These are phyloP conservation scores for Amphipoea oculea DNA, from an alignment of 2,888 invertebrate genomes.

Conservation along the genomic window DNA sequence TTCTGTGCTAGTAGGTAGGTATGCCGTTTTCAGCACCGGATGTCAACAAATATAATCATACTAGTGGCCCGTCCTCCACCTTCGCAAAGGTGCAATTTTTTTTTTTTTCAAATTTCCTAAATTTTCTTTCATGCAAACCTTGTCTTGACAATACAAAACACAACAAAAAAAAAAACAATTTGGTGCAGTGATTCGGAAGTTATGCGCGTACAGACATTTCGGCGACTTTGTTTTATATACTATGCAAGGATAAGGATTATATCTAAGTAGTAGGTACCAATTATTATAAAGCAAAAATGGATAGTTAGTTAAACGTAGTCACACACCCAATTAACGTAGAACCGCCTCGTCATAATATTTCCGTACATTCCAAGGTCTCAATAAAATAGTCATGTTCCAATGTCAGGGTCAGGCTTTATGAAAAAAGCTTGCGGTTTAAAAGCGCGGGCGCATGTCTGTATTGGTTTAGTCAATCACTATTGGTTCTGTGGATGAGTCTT, in stretches of 20 bases:
- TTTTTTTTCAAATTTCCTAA: too few relatives aligned
- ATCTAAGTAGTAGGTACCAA: not conserved
- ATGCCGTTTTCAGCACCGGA: not conserved
- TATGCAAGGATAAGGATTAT: not conserved
- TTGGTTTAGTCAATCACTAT: conserved; percentile 74
- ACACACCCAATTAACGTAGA: conserved; percentile 46
- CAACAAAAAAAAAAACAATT: too few relatives aligned
- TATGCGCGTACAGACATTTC: too few relatives aligned
- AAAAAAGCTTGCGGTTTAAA: conserved; percentile 74
- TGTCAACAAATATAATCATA: not conserved
- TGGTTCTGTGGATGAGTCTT: conserved; percentile 70
- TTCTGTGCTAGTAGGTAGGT: too few relatives aligned
- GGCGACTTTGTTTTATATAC: too few relatives aligned
- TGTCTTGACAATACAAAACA: too few relatives aligned
- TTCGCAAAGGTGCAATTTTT: too few relatives aligned
- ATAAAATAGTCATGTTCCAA: conserved; percentile 68
- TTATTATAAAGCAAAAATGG: conserved; percentile 20
- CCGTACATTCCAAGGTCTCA: conserved; percentile 44
- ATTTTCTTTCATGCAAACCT: too few relatives aligned
- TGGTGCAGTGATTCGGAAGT: too few relatives aligned
- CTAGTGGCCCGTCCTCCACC: too few relatives aligned
- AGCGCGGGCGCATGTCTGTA: conserved; percentile 68
- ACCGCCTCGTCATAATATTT: conserved; percentile 22
- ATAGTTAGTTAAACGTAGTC: conserved; percentile 28
- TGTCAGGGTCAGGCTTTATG: conserved; percentile 73